A percentile compares a stretch with the other conserved stretches of the same genome.
phyloP scores from a whole-genome alignment of 2,888 invertebrate species.

The Antheraea assamensis region DNA sequence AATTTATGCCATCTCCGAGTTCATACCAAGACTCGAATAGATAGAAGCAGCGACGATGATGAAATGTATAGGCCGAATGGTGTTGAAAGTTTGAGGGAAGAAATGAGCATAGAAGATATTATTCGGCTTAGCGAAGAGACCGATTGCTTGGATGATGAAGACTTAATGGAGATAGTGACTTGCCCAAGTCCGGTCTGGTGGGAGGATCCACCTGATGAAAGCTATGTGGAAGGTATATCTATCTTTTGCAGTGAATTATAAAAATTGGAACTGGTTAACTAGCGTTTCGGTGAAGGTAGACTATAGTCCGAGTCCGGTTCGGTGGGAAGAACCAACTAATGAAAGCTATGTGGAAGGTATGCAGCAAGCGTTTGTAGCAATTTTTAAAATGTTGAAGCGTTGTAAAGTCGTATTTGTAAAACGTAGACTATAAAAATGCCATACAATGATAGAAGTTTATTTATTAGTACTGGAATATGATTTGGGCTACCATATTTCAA shows the following conservation, averaged over 20 bases:
- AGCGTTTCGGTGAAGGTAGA: too few relatives aligned
- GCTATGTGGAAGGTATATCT: slow-evolving; percentile 52
- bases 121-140: slow-evolving; percentile 53
- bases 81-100: slow-evolving; percentile 24
- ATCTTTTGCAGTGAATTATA: too few relatives aligned
- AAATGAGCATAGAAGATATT: slow-evolving; percentile 50
- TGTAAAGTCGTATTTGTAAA: too few relatives aligned
- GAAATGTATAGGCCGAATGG: slow-evolving; percentile 12
- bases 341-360: too few relatives aligned
- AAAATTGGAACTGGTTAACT: too few relatives aligned
- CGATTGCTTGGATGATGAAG: slow-evolving; percentile 59
- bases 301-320: too few relatives aligned
- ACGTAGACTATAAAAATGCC: not conserved
- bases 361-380: too few relatives aligned
- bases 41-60: slow-evolving; percentile 13
- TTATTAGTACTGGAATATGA: too few relatives aligned
- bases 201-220: slow-evolving; percentile 58
- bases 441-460: not conserved
- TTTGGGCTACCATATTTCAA: too few relatives aligned
- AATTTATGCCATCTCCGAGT: not conserved
- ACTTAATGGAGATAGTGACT: slow-evolving; percentile 68
- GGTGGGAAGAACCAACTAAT: too few relatives aligned
- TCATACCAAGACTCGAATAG: slow-evolving; percentile 23
- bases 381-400: too few relatives aligned
- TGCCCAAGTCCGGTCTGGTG: slow-evolving; percentile 78